Conservation (phyloP, 2,113 vertebrate species). For the Lophotis ruficrista region DNA sequence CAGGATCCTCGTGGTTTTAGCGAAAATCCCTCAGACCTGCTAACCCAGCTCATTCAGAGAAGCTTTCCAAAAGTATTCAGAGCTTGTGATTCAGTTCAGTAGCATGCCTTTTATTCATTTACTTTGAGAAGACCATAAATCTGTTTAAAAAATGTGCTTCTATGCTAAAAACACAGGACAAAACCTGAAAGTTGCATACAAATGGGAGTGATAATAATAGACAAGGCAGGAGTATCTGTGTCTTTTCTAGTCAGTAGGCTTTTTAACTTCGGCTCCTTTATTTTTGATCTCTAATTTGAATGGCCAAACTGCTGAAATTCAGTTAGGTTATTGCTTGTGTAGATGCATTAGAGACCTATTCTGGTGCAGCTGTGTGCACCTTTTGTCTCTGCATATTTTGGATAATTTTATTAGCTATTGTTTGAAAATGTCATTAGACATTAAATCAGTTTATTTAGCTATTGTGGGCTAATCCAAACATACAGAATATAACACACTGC, state of each 20-base stretch:
- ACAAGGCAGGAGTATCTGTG: neutral
- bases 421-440: slow-evolving; percentile 46
- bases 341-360: neutral
- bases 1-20: neutral
- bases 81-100: neutral
- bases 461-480: slow-evolving; percentile 33
- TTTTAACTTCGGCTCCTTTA: neutral
- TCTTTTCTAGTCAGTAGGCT: neutral
- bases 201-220: neutral
- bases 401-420: slow-evolving; percentile 35
- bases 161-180: neutral
- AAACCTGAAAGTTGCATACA: neutral
- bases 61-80: neutral
- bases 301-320: neutral
- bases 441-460: slow-evolving; percentile 55
- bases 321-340: neutral
- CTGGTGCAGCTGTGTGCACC: neutral
- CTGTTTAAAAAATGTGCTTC: neutral
- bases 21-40: neutral
- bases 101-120: neutral
- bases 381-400: slow-evolving; percentile 3
- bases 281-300: neutral
- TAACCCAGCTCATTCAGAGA: neutral
- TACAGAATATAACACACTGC: neutral
- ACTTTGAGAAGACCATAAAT: neutral